These are phyloP conservation scores for Myrmecophaga tridactyla DNA, from an alignment of 2,113 vertebrate genomes.

Conservation along the genomic window DNA sequence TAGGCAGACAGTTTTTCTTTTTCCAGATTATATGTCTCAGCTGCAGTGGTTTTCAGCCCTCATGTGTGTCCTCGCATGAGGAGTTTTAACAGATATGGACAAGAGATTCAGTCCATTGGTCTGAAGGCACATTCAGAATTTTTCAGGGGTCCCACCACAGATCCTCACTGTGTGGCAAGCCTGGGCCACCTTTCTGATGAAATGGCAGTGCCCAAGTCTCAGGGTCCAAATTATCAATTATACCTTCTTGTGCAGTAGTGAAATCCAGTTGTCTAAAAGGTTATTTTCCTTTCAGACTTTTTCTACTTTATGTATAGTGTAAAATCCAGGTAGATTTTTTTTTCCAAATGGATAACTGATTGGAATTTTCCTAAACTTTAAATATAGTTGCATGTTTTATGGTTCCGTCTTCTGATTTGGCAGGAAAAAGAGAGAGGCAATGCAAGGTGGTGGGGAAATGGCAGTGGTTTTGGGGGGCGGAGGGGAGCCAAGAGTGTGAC, in stretches of 20 bases:
- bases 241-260: too few relatives aligned
- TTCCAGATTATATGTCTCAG: not conserved
- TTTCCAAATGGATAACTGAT: not conserved
- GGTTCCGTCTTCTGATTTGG: not conserved
- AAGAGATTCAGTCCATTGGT: not conserved
- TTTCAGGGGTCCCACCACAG: not conserved
- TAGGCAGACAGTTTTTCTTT: too few relatives aligned
- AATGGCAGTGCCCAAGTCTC: not conserved
- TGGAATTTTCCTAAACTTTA: not conserved
- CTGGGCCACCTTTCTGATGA: not conserved
- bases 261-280: not conserved
- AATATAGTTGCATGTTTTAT: not conserved
- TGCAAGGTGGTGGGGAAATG: too few relatives aligned
- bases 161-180: too few relatives aligned
- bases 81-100: too few relatives aligned
- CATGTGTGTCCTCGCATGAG: too few relatives aligned
- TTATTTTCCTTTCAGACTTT: not conserved
- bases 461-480: too few relatives aligned
- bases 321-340: not conserved
- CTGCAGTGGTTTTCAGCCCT: not conserved
- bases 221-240: not conserved
- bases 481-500: not conserved
- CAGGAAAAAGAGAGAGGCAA: not conserved
- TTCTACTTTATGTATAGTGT: not conserved
- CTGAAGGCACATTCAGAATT: too few relatives aligned